Conservation (phyloP, 1,140 invertebrate genomes). For the Leucophenga varia region DNA sequence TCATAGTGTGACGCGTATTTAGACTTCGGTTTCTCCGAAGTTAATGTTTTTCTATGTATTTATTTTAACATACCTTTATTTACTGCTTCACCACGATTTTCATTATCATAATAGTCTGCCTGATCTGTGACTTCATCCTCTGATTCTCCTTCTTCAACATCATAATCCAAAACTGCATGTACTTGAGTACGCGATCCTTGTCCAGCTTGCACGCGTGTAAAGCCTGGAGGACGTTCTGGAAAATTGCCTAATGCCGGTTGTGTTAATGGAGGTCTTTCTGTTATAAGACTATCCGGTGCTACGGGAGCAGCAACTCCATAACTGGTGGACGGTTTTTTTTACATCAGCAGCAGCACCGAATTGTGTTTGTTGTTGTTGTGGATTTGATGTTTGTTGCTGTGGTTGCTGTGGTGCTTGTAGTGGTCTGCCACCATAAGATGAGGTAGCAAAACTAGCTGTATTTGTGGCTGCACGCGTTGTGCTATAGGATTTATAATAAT, state of each 20-base stretch:
- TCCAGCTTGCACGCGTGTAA: slow-evolving; percentile 51
- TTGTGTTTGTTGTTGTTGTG: slow-evolving; percentile 18
- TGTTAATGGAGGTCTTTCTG: not conserved
- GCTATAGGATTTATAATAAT: slow-evolving; percentile 41
- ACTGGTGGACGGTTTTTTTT: slow-evolving; percentile 31
- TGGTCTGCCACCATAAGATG: no score
- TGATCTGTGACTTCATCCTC: slow-evolving; percentile 44
- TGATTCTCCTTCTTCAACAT: slow-evolving; percentile 52
- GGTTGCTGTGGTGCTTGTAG: slow-evolving; percentile 13
- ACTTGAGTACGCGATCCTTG: slow-evolving; percentile 51
- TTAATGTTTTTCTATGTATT: no score
- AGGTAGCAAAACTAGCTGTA: slow-evolving; percentile 2
- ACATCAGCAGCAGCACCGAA: slow-evolving; percentile 20
- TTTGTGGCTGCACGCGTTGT: slow-evolving; percentile 24
- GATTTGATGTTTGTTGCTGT: slow-evolving; percentile 1
- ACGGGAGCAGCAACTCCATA: slow-evolving; percentile 24
- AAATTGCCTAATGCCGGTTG: slow-evolving; percentile 29
- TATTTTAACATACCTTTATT: slow-evolving; percentile 28
- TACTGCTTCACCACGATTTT: slow-evolving; percentile 22
- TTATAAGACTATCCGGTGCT: slow-evolving; percentile 11
- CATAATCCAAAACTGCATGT: slow-evolving; percentile 54
- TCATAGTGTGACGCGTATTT: no score
- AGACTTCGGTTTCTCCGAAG: no score
- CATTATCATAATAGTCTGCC: slow-evolving; percentile 28
- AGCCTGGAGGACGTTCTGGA: slow-evolving; percentile 49